Evolutionary conservation across 2,797 vertebrate genomes (phyloP), one percentile per base, ranked within the genome.

Genomic region (Aphelocoma californica): DNA sequence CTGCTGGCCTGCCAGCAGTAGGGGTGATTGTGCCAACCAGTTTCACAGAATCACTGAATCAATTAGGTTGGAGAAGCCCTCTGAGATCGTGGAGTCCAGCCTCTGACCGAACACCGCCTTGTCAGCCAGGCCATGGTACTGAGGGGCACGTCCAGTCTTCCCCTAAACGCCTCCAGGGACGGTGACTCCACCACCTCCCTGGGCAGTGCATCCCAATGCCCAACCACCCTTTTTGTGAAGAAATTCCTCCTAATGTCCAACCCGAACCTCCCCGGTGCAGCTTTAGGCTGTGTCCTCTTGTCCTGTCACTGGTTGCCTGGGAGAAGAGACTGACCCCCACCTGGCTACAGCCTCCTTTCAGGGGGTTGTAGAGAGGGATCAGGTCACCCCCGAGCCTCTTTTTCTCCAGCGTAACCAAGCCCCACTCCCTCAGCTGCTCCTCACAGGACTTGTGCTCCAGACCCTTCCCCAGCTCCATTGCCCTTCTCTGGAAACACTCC

Each of bases 91-190:
- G 8, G 40, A 40, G 36, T 44, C 24, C 50, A 57, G 1, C 17
- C 7, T 50, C 2, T 7, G 67, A 51, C 28, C 0, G 4, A 24
- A 29, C 38, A 29, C 3, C 23, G 8, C 38, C 11, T 0, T 7
- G 18, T 19, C 53, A 60, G 14, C 23, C 23, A 51, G 4, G 60
- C 15, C 71, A 7, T 7, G 42, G 70, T 48, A 61, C 26, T 20
- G 44, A 57, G 36, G 24, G 48, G 18, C 47, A 10, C 11, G 0
- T 36, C 34, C 47, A 28, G 47, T 18, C 26, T 34, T 26, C 23
- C 54, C 62, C 17, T 24, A 26, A 23, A 61, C 40, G 14, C 10
- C 10, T 18, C 20, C 47, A 12, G 29, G 77, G 40, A 26, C 3
- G 1, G 15, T 23, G 61, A 61, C 18, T 4, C 5, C 40, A 60